These are phyloP conservation scores for Gasterosteus nipponicus DNA, from an alignment of 2,113 vertebrate genomes.

Conservation along the genomic window DNA sequence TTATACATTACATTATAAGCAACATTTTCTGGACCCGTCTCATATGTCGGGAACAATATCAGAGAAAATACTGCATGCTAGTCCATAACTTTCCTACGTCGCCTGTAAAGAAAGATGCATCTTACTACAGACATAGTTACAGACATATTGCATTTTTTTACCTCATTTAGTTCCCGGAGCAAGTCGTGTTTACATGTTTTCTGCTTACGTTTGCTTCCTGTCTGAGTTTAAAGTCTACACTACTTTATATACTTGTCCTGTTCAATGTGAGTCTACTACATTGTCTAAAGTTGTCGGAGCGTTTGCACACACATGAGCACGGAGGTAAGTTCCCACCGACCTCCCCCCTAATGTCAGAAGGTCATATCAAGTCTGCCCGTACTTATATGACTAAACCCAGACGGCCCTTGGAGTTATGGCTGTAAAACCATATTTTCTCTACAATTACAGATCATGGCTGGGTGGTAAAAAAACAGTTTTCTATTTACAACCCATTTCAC, in stretches of 20 bases:
- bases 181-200: not conserved
- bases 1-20: not conserved
- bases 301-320: not conserved
- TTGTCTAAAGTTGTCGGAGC: not conserved
- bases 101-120: not conserved
- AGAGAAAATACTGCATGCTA: not conserved
- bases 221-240: no score
- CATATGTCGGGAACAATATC: not conserved
- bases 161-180: no score
- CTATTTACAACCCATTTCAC: slow-evolving; percentile 9
- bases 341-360: not conserved
- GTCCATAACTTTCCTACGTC: not conserved
- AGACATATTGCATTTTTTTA: no score
- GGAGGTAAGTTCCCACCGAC: not conserved
- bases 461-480: slow-evolving; percentile 13
- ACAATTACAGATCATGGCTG: not conserved
- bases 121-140: no score
- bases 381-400: slow-evolving; percentile 15
- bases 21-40: no score
- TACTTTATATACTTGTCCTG: not conserved
- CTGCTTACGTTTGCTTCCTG: not conserved
- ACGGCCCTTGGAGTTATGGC: not conserved
- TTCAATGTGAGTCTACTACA: not conserved
- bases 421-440: slow-evolving; percentile 14
- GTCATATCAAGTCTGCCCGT: slow-evolving; percentile 1